These are phyloP conservation scores for Magallana angulata DNA, from an alignment of 1,140 invertebrate species.

Conservation along the genomic window DNA sequence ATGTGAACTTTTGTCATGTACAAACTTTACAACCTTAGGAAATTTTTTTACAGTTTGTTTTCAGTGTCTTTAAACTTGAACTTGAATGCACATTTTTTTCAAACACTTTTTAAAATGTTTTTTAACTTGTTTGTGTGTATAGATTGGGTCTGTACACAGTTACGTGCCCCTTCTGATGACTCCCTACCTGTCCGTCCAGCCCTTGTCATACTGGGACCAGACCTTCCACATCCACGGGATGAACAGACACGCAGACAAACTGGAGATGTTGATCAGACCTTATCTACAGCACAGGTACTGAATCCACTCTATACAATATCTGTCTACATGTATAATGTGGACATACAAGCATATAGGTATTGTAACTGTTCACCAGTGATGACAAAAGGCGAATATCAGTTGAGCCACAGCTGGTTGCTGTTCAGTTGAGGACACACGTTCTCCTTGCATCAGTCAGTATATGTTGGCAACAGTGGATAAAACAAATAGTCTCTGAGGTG, in stretches of 20 bases:
- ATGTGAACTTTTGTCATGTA: too few relatives aligned
- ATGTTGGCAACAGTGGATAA: not conserved
- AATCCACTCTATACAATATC: not conserved
- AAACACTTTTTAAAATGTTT: too few relatives aligned
- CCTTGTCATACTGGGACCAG: constrained; percentile 67
- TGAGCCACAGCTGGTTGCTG: not conserved
- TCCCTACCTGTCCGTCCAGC: constrained; percentile 61
- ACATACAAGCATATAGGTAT: too few relatives aligned
- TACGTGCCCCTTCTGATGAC: constrained; percentile 65
- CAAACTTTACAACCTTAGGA: too few relatives aligned
- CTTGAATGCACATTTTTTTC: too few relatives aligned
- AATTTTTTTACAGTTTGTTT: too few relatives aligned
- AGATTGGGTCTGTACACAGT: constrained; percentile 70
- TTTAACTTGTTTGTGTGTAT: constrained; percentile 19
- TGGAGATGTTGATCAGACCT: constrained; percentile 67
- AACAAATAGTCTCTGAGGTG: not conserved
- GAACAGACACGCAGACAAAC: constrained; percentile 60
- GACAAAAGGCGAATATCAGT: constrained; percentile 18
- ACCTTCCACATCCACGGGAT: constrained; percentile 65
- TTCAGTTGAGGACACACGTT: not conserved
- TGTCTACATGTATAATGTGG: not conserved
- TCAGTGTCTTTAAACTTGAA: too few relatives aligned
- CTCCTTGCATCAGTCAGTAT: not conserved
- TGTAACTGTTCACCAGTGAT: not conserved
- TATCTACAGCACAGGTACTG: constrained; percentile 65